phyloP scores from a whole-genome alignment of 1,140 invertebrate genomes.

The Aphelenchoides besseyi region DNA sequence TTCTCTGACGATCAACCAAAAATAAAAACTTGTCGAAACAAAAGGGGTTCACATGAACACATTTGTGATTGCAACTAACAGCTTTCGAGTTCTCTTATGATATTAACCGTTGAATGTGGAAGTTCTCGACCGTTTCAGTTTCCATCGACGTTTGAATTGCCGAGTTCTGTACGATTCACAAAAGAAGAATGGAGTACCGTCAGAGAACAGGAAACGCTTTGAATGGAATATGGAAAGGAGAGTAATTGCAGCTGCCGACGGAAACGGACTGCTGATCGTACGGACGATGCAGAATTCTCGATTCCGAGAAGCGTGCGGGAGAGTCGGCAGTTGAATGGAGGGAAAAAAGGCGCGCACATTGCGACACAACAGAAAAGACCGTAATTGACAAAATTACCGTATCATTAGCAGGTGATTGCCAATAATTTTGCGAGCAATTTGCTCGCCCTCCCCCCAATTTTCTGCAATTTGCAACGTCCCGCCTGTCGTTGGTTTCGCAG shows the following conservation, averaged over 20 bases:
- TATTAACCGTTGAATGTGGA: too few species aligned
- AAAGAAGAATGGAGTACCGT: conserved; percentile 3
- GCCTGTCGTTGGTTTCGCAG: not conserved
- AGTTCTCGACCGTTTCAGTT: too few species aligned
- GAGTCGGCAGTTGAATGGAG: not conserved
- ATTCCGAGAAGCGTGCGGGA: conserved; percentile 1
- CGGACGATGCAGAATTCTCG: not conserved
- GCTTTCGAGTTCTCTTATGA: too few species aligned
- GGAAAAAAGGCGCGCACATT: not conserved
- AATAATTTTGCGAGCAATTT: conserved; percentile 26
- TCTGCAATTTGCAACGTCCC: not conserved
- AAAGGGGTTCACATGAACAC: too few species aligned
- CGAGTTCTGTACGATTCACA: not conserved
- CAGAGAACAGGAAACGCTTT: not conserved
- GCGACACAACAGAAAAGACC: not conserved
- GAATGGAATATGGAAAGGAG: not conserved
- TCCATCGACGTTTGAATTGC: too few species aligned
- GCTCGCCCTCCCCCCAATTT: not conserved
- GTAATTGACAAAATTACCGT: conserved; percentile 47
- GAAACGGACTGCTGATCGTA: not conserved
- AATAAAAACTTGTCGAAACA: not conserved
- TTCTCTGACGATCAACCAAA: not conserved
- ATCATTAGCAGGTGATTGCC: conserved; percentile 47
- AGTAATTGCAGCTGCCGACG: conserved; percentile 4
- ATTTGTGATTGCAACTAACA: too few species aligned